These are phyloP conservation scores for Sebastes nivosus DNA, from an alignment of 2,797 vertebrate genomes.

Conservation along the genomic window DNA sequence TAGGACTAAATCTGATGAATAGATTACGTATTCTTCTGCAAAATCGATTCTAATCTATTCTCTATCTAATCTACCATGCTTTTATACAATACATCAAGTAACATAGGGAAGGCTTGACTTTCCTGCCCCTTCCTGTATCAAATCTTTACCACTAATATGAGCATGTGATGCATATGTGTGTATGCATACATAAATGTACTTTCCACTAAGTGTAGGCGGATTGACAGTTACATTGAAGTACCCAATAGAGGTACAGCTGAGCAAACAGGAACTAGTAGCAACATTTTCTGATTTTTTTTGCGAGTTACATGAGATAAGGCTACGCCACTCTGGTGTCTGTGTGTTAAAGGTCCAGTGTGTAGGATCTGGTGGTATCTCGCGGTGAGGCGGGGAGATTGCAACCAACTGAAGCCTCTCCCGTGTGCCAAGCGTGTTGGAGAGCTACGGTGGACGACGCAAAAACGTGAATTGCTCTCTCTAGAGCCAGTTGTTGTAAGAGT, in stretches of 20 bases:
- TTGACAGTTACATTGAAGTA: neutral
- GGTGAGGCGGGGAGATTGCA: too few species aligned
- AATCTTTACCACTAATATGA: neutral
- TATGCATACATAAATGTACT: neutral
- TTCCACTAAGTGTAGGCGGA: neutral
- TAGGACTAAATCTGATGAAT: neutral
- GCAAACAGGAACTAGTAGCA: neutral
- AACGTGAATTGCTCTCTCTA: too few species aligned
- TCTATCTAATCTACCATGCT: neutral
- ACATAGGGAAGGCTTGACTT: neutral
- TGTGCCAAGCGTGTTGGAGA: too few species aligned
- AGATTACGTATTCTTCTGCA: neutral
- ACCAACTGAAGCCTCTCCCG: too few species aligned
- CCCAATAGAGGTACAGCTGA: neutral
- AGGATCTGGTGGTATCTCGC: too few species aligned
- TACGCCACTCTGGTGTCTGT: neutral
- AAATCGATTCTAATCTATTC: neutral
- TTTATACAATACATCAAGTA: neutral
- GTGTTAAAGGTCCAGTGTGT: neutral
- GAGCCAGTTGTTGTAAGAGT: too few species aligned
- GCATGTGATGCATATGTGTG: neutral
- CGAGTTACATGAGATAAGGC: neutral
- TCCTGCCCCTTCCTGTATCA: neutral
- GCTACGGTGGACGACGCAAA: accelerated
- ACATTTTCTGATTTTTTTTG: neutral